Evolutionary conservation across 2,888 invertebrate genomes (phyloP).

Genomic region (Orthosia cruda): DNA sequence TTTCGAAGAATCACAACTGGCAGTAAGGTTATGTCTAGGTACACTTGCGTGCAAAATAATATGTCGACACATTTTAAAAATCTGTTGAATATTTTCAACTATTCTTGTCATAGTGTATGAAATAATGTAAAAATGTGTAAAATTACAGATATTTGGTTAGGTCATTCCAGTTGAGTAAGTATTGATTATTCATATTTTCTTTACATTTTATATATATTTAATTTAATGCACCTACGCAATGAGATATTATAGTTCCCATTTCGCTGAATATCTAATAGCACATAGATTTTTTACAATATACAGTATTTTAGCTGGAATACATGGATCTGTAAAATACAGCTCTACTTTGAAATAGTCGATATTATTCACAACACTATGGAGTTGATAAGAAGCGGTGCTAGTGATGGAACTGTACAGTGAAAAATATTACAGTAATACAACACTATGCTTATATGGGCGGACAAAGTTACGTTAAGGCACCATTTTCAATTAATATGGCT

Average conservation of each 20-base stretch:
- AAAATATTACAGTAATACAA: slow-evolving; percentile 58
- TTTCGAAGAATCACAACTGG: slow-evolving; percentile 57
- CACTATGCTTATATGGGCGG: slow-evolving; percentile 80
- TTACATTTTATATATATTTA: slow-evolving; percentile 16
- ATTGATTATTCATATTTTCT: slow-evolving; percentile 20
- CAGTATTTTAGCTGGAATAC: slow-evolving; percentile 25
- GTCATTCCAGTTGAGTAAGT: slow-evolving; percentile 25
- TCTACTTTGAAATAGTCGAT: slow-evolving; percentile 42
- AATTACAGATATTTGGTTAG: slow-evolving; percentile 48
- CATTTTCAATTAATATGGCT: slow-evolving; percentile 65
- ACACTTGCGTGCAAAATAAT: slow-evolving; percentile 31
- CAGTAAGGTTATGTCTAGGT: slow-evolving; percentile 37
- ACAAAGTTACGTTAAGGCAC: slow-evolving; percentile 88
- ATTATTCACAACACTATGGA: slow-evolving; percentile 59
- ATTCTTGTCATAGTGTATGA: slow-evolving; percentile 4
- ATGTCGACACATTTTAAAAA: background rate
- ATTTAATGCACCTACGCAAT: slow-evolving; percentile 44
- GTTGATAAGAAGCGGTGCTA: slow-evolving; percentile 39
- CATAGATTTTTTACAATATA: slow-evolving; percentile 47
- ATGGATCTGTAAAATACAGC: slow-evolving; percentile 36
- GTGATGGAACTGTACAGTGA: slow-evolving; percentile 59
- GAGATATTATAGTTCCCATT: slow-evolving; percentile 40
- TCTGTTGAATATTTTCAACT: background rate
- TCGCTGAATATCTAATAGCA: slow-evolving; percentile 44
- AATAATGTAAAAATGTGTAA: slow-evolving; percentile 43